phyloP scores from a whole-genome alignment of 37 sponge, comb jelly and placozoan species.

The Tethya wilhelma region DNA sequence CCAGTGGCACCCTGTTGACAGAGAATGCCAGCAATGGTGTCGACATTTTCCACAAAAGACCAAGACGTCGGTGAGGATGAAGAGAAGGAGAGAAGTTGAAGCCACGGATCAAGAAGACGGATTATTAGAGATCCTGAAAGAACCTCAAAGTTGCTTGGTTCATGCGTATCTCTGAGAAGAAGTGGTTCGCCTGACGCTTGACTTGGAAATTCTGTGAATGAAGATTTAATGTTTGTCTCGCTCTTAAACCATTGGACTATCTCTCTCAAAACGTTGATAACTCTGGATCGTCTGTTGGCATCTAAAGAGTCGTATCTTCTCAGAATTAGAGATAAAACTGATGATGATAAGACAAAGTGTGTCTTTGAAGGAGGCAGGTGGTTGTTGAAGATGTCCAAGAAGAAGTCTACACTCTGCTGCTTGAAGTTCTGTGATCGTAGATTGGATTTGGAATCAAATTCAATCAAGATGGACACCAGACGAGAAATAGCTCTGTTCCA shows the following conservation, averaged over 20 bases:
- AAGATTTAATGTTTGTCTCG: neutral
- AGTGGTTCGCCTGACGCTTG: conserved; percentile 15
- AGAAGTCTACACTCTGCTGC: conserved; percentile 2
- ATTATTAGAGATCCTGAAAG: too few relatives aligned
- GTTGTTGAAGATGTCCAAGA: conserved; percentile 25
- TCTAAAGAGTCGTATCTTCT: neutral
- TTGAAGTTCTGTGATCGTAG: neutral
- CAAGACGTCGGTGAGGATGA: too few relatives aligned
- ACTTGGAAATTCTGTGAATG: neutral
- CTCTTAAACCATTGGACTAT: conserved; percentile 20
- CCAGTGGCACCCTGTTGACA: conserved; percentile 38
- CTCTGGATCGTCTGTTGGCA: neutral
- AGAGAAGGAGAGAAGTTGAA: too few relatives aligned
- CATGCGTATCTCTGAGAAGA: too few relatives aligned
- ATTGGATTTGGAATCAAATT: neutral
- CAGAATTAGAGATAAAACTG: conserved; percentile 28
- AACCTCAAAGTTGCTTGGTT: too few relatives aligned
- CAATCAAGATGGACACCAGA: neutral
- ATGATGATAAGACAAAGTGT: conserved; percentile 26
- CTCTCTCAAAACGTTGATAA: neutral
- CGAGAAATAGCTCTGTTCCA: conserved; percentile 36
- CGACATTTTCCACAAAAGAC: neutral
- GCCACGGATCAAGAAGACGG: too few relatives aligned
- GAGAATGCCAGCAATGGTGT: neutral
- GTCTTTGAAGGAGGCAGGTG: conserved; percentile 23